These are phyloP conservation scores for Metaphire vulgaris DNA, from an alignment of 1,140 invertebrate genomes.

Conservation along the genomic window DNA sequence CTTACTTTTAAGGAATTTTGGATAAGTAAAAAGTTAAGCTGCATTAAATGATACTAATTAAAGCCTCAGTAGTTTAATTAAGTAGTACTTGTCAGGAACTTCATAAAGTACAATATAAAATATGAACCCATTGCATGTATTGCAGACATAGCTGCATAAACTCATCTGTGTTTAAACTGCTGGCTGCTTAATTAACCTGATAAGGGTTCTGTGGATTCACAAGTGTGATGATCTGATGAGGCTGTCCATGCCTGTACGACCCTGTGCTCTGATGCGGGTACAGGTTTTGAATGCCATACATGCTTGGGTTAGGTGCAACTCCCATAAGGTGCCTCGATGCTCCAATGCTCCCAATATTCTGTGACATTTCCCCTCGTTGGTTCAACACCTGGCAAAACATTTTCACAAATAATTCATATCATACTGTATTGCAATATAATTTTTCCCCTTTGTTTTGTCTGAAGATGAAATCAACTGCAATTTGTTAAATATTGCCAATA, in stretches of 20 bases:
- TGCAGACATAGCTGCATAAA: no score
- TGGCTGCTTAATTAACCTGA: neutral
- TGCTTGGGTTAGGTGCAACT: neutral
- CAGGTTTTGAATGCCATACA: neutral
- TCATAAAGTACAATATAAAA: no score
- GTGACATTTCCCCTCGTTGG: neutral
- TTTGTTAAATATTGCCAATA: neutral
- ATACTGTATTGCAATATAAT: no score
- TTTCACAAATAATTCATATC: neutral
- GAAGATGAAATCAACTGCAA: neutral
- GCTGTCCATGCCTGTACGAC: neutral
- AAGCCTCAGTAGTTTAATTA: no score
- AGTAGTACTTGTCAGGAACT: no score
- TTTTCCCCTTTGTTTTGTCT: neutral
- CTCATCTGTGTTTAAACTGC: no score
- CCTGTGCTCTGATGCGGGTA: neutral
- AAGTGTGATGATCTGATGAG: neutral
- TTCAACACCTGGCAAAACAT: neutral
- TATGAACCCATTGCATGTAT: no score
- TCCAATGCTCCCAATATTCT: neutral
- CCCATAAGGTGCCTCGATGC: neutral
- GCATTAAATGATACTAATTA: no score
- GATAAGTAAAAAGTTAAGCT: no score
- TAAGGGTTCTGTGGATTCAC: neutral
- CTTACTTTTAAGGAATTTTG: no score